phyloP scores from a whole-genome alignment of 2,113 vertebrate species.

The Cervus canadensis region DNA sequence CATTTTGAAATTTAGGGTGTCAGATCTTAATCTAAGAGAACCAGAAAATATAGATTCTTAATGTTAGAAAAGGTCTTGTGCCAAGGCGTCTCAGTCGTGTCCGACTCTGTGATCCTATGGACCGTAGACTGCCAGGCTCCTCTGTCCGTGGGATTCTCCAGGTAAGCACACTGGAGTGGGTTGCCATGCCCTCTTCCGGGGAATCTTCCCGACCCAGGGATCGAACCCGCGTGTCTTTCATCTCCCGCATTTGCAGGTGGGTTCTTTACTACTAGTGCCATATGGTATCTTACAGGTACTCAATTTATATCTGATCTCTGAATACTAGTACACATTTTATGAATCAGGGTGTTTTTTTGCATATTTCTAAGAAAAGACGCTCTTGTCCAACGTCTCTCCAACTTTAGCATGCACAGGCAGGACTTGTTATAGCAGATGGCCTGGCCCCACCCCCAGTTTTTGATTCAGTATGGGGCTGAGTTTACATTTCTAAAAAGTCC shows the following conservation, averaged over 20 bases:
- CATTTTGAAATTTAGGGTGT: conserved; percentile 64
- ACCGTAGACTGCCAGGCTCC: background rate
- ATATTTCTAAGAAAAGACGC: background rate
- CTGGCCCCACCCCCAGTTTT: background rate
- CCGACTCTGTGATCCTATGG: background rate
- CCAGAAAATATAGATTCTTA: conserved; percentile 19
- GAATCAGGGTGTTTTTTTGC: background rate
- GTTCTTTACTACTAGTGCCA: background rate
- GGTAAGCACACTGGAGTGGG: background rate
- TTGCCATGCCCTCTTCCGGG: background rate
- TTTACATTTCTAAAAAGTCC: background rate
- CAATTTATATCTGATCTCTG: background rate
- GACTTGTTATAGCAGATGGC: background rate
- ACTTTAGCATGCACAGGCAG: background rate
- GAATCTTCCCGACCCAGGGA: background rate
- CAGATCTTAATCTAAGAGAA: conserved; percentile 36
- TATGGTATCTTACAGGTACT: background rate
- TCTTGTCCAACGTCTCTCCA: background rate
- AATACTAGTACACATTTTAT: background rate
- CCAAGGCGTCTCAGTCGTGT: background rate
- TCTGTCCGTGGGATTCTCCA: background rate
- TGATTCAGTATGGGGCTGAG: background rate
- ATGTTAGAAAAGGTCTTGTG: background rate
- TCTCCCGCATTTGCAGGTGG: background rate
- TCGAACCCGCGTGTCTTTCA: background rate